Percentiles rank a stretch among this genome's conserved stretches.
These are phyloP conservation scores for Ricordea florida DNA, from an alignment of 92 coral and sea anemone genomes.

Conservation along the genomic window DNA sequence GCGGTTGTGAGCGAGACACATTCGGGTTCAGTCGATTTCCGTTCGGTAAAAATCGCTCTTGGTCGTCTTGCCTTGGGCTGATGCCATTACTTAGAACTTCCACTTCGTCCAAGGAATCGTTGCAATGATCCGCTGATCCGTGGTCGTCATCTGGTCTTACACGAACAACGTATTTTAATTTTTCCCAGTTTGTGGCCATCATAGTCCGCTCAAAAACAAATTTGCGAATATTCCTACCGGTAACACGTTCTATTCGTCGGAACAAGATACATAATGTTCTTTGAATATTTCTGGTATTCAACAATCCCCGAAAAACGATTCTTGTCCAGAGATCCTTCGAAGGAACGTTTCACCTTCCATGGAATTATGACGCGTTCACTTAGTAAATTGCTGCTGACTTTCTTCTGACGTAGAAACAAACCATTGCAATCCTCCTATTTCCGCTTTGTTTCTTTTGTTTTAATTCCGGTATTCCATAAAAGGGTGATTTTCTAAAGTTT, in stretches of 20 bases:
- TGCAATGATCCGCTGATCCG: conserved; percentile 26
- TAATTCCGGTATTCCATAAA: too few species aligned
- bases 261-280: too few species aligned
- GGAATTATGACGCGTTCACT: too few species aligned
- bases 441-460: too few species aligned
- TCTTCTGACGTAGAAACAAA: too few species aligned
- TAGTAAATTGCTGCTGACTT: too few species aligned
- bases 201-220: background rate
- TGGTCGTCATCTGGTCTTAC: conserved; percentile 54
- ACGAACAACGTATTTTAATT: conserved; percentile 36
- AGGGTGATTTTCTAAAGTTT: too few species aligned
- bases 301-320: too few species aligned
- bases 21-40: background rate
- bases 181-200: conserved; percentile 64
- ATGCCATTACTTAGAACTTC: background rate
- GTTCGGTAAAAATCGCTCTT: background rate
- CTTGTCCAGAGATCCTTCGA: too few species aligned
- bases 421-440: too few species aligned
- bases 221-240: background rate
- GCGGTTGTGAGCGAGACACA: background rate
- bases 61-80: background rate
- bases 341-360: too few species aligned
- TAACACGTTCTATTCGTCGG: background rate
- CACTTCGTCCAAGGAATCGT: conserved; percentile 29
- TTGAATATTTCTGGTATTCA: too few species aligned